Evolutionary conservation across 2,888 invertebrate species (phyloP).

Genomic region (Lycocerus yunnanus): DNA sequence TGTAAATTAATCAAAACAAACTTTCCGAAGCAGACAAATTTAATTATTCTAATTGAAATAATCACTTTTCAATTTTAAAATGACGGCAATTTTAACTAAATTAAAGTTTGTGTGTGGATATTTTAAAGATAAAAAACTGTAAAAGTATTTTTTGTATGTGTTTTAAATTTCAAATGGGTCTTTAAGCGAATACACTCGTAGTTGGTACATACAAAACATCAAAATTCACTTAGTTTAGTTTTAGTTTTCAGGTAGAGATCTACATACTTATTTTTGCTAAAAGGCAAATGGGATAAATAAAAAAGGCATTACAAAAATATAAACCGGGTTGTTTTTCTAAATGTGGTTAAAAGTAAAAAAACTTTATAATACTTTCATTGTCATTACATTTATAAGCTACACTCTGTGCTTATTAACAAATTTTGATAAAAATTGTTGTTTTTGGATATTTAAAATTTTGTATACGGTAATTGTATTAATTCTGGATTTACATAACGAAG

Average conservation of each 20-base stretch:
- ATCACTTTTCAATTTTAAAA: too few relatives aligned
- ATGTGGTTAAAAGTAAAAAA: too few relatives aligned
- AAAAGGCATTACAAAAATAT: background rate
- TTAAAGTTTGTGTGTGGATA: background rate
- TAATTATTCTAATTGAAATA: too few relatives aligned
- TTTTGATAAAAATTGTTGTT: too few relatives aligned
- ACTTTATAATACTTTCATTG: too few relatives aligned
- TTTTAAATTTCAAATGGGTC: slow-evolving; percentile 31
- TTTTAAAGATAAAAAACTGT: slow-evolving; percentile 10
- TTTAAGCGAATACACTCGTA: slow-evolving; percentile 19
- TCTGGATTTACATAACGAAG: too few relatives aligned
- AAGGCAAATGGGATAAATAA: background rate
- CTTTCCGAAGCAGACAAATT: too few relatives aligned
- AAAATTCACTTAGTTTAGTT: slow-evolving; percentile 27
- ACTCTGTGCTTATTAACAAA: too few relatives aligned
- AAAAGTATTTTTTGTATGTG: slow-evolving; percentile 21
- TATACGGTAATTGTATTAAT: too few relatives aligned
- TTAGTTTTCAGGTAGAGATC: background rate
- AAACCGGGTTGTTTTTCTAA: background rate
- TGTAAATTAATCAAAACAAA: too few relatives aligned
- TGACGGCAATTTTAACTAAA: background rate
- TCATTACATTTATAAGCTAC: too few relatives aligned
- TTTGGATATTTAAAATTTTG: too few relatives aligned
- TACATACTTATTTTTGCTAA: background rate
- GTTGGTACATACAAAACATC: slow-evolving; percentile 22